Evolutionary conservation across 2,113 vertebrate species (phyloP).

Genomic region (Genyomyrus donnyi): DNA sequence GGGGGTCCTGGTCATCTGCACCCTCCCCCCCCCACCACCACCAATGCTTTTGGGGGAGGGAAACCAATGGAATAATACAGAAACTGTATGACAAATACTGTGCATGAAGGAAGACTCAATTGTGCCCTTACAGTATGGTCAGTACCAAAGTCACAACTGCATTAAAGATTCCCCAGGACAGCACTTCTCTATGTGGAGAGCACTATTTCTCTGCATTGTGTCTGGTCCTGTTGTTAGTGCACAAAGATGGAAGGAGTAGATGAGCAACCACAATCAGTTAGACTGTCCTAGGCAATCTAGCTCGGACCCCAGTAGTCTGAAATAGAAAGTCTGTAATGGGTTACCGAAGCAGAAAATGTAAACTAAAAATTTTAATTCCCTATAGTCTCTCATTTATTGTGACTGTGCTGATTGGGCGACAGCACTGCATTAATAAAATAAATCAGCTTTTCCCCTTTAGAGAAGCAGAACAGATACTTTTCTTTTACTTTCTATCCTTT

Average conservation of each 20-base stretch:
- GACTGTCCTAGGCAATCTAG: background rate
- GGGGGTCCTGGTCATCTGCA: background rate
- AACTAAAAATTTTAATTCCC: background rate
- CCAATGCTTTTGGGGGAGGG: background rate
- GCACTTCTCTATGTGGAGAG: background rate
- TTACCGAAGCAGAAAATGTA: background rate
- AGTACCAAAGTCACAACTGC: background rate
- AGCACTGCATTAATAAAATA: background rate
- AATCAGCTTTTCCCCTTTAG: background rate
- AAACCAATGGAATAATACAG: background rate
- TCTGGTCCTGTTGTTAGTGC: background rate
- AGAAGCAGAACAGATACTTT: background rate
- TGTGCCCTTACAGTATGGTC: background rate
- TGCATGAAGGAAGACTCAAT: background rate
- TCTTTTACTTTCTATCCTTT: background rate
- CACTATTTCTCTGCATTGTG: background rate
- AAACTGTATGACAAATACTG: background rate
- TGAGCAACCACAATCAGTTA: background rate
- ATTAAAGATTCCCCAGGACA: background rate
- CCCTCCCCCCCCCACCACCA: accelerated
- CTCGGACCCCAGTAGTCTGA: background rate
- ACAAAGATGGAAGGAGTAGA: background rate
- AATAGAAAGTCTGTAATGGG: background rate
- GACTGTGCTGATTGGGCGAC: background rate
- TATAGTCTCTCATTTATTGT: background rate